These are phyloP conservation scores for Hyppa rectilinea DNA, from an alignment of 2,888 invertebrate species.

Conservation along the genomic window DNA sequence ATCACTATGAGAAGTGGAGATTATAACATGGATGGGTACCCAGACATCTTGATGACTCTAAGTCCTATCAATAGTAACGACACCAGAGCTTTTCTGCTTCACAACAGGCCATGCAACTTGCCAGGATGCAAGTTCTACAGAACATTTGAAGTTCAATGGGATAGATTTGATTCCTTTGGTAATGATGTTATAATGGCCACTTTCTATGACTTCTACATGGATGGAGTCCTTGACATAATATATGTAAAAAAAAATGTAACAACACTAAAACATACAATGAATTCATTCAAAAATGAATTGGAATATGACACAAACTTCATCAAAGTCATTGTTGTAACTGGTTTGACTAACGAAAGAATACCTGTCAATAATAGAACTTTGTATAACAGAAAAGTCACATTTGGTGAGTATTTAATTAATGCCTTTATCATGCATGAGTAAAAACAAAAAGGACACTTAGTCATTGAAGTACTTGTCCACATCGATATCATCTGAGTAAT, in stretches of 20 bases:
- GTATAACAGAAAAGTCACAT: constrained; percentile 94
- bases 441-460: no score
- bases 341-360: constrained; percentile 93
- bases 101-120: constrained; percentile 94
- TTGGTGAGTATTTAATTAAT: constrained; percentile 89
- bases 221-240: constrained; percentile 97
- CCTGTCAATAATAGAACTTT: constrained; percentile 93
- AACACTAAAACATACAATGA: constrained; percentile 90
- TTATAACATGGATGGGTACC: constrained; percentile 98
- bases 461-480: no score
- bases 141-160: constrained; percentile 95
- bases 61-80: constrained; percentile 82
- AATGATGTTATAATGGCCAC: constrained; percentile 95
- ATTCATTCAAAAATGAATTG: constrained; percentile 96
- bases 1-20: constrained; percentile 97
- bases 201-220: constrained; percentile 98
- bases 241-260: constrained; percentile 91
- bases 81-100: constrained; percentile 93
- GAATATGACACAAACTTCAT: constrained; percentile 99
- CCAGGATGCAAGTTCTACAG: constrained; percentile 92
- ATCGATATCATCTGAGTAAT: no score
- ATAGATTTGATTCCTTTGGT: constrained; percentile 92
- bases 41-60: constrained; percentile 96
- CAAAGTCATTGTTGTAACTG: constrained; percentile 98
- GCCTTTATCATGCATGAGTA: no score